Evolutionary conservation across 2,113 vertebrate genomes (phyloP), one percentile per base, ranked within the genome.

Genomic region (Otocyon megalotis): DNA sequence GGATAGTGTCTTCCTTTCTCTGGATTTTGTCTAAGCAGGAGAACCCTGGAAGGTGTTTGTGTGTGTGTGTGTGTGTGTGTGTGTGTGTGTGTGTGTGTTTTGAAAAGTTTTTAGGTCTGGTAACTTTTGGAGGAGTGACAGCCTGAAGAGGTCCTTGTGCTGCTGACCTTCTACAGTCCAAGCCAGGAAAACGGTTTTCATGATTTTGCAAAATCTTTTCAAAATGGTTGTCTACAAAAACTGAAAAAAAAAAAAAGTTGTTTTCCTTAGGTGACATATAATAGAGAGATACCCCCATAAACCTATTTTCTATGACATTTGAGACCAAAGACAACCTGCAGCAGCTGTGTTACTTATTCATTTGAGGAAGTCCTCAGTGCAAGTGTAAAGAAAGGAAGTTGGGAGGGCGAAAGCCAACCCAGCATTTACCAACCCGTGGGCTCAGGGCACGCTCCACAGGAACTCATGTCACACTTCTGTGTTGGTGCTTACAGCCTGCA

Each of bases 281-380:
- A 94, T 50, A 90, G 50, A 11, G n/a, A 11, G n/a, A 54, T n/a
- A 89, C 28, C 30, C 30, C 24, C 90, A 48, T 92, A 96, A 93
- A 60, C 71, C 8, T 6, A 69, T 71, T 82, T 81, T 88, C 22
- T 60, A 3, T 88, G 60, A 81, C n/a, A 56, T 93, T 92, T 92
- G 30, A 48, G 53, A 87, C 90, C 7, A 56, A 53, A 93, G 79
- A n/a, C 10, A 60, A 80, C 60, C 30, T 6, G 77, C 63, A 43
- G 28, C 37, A 84, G 19, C 32, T 93, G 50, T 83, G 16, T 63
- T 56, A 63, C 77, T 96, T 76, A 77, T 76, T 72, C 72, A 48
- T 80, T 90, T 96, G 85, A 92, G 53, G 77, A 90, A 71, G 24
- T 56, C 43, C 8, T 86, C 83, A 62, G 13, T 74, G 28, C 37